A percentile compares a stretch with the other conserved stretches of the same genome.
phyloP scores from a whole-genome alignment of 2,113 vertebrate genomes.

The Perognathus longimembris region DNA sequence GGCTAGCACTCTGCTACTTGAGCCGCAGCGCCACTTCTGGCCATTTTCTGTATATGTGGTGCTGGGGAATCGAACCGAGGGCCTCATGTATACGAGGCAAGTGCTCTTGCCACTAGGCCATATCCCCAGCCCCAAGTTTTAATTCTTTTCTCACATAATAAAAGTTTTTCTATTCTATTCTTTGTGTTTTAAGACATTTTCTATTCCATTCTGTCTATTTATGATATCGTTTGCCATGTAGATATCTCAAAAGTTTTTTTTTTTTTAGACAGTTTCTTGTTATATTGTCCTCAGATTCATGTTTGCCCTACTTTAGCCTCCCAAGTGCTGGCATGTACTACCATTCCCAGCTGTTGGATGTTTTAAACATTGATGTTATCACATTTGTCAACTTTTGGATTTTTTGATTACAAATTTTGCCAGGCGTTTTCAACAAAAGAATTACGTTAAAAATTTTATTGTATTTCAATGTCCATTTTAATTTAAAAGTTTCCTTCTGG shows the following conservation, averaged over 20 bases:
- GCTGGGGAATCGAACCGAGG: too few relatives aligned
- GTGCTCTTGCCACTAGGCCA: too few relatives aligned
- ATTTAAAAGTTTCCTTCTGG: neutral
- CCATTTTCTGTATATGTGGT: too few relatives aligned
- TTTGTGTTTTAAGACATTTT: conserved; percentile 16
- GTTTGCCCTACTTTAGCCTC: neutral
- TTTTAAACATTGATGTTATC: neutral
- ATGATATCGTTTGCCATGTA: conserved; percentile 8
- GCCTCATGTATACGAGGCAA: too few relatives aligned
- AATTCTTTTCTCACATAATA: neutral
- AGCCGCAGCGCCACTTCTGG: too few relatives aligned
- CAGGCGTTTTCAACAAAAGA: neutral
- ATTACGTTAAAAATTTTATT: conserved; percentile 19
- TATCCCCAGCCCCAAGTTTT: too few relatives aligned
- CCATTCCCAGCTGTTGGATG: neutral
- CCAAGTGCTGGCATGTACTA: neutral
- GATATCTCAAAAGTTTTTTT: neutral
- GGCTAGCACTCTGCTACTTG: too few relatives aligned
- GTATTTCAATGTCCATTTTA: neutral
- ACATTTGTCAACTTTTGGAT: neutral
- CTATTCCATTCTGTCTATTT: conserved; percentile 18
- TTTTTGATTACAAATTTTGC: neutral
- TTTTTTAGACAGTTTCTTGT: neutral
- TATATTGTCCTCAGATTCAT: neutral
- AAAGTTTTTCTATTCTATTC: neutral